Evolutionary conservation across 2,888 invertebrate species (phyloP).

Genomic region (Portevinia maculata): DNA sequence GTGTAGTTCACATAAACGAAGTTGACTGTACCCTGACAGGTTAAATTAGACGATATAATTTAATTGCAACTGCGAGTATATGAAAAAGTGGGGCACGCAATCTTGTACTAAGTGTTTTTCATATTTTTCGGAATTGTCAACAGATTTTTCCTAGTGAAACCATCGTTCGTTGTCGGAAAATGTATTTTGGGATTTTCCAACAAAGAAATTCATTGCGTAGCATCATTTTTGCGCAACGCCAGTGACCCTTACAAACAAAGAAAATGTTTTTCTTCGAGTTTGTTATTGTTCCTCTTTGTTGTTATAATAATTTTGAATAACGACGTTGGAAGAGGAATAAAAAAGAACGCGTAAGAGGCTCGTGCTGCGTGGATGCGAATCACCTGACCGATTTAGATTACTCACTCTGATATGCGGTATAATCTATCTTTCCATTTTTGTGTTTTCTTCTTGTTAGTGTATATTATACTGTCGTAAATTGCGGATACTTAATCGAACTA

Average conservation of each 20-base stretch:
- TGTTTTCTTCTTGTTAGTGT: background rate
- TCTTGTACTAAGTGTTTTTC: background rate
- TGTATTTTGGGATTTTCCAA: constrained; percentile 47
- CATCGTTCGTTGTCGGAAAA: background rate
- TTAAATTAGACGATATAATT: no score
- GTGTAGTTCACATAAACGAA: no score
- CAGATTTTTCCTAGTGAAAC: background rate
- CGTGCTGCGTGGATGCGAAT: constrained; percentile 13
- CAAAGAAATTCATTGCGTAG: constrained; percentile 39
- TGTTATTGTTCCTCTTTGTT: constrained; percentile 28
- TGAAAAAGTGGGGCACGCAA: no score
- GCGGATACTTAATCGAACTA: background rate
- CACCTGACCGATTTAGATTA: constrained; percentile 19
- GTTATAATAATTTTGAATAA: background rate
- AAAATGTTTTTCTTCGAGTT: constrained; percentile 19
- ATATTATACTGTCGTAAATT: background rate
- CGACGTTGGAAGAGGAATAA: background rate
- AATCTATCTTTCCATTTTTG: background rate
- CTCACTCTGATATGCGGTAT: background rate
- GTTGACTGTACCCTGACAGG: no score
- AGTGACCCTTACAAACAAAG: constrained; percentile 43
- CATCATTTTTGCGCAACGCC: background rate
- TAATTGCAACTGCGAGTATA: no score
- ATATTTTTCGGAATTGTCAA: background rate
- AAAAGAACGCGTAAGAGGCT: constrained; percentile 23